Evolutionary conservation across 2,113 vertebrate species (phyloP), one percentile per base, ranked within the genome.

Genomic region (human (Homo sapiens)): DNA sequence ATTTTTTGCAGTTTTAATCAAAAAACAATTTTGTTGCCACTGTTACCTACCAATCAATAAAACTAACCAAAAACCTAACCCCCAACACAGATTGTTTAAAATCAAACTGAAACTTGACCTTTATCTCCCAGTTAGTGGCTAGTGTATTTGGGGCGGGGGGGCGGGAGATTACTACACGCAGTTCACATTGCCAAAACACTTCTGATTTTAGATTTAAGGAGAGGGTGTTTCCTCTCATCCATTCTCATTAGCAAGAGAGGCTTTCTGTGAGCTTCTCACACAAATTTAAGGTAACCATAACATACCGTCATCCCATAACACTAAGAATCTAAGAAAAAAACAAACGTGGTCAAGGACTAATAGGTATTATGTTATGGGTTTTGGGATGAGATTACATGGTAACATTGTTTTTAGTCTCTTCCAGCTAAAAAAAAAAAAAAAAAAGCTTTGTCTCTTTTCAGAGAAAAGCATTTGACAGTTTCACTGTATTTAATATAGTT

Each of bases 1-100:
- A 35, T 35, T 88, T 92, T 90, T 89, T 50, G 88, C 76, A 55
- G 9, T 43, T 76, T 75, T 76, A 40, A 81, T 52, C 70, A 88
- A 80, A 84, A 95, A 96, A 43, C 45, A 94, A 76, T 50, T 81
- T 11, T 93, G 43, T 20, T 93, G 40, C 64, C 78, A 57, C 22
- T 40, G 18, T 45, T 66, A 93, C 52, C 70, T 78, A 79, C 17
- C 48, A 57, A 72, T 66, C 81, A 93, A 40, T 59, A 88, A 96
- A 87, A 81, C 9, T 32, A 38, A 75, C 48, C 82, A 88, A 83
- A 94, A 72, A 57, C 18, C 64, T 30, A 83, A 80, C 1, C 12
- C 12, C 11, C 27, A 78, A 68, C 20, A 55, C 10, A 81, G 27
- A 57, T 0, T 45, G 23, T 16, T 79, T 68, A 75, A 89, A 94